Evolutionary conservation across 2,888 invertebrate genomes (phyloP), one percentile per base, ranked within the genome.

Genomic region (Sarcophaga subvicina): DNA sequence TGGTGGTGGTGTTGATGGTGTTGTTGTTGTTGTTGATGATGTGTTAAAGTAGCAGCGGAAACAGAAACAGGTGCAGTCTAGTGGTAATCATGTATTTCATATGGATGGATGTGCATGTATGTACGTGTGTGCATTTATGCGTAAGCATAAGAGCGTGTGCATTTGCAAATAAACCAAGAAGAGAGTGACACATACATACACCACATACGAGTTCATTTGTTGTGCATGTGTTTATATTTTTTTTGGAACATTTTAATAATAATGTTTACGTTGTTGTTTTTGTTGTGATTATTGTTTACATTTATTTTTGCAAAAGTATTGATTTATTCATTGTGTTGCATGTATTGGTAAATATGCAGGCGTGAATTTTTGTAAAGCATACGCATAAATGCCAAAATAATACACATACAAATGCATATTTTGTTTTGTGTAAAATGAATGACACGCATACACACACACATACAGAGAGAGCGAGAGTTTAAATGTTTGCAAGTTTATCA

Each of bases 31-130:
- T 92, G 91, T 90, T 90, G 91, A 75, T 91, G 92, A 93, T 94
- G 94, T 92, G 92, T 91, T 90, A 91, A 88, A 90, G 90, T 91
- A 88, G 91, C 91, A 90, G 92, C 92, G 90, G 92, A 90, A 90
- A 90, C 91, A 88, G 90, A 90, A 91, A 93, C 91, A 89, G 93
- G 92, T 92, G 93, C 91, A 90, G 90, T 92, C 93, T 85, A 88
- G 83, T 83, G 62, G 83, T 78, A 84, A 86, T 88, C 75, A 78
- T 70, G 70, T 66, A 66, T 70, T 80, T 37, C 37, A 37, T 37
- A 37, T 82, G 83, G 62, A 88, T 88, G 87, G 83, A 83, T 80
- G 75, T 72, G 82, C 79, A 22, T 80, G 8, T 59, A 20, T 4
- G 17, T 54, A 27, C 37, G 45, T 67, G 70, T 5, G 83, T 81